Evolutionary conservation across 2,797 vertebrate genomes (phyloP), one percentile per base, ranked within the genome.

Genomic region (Sebastes kiyomatsui): DNA sequence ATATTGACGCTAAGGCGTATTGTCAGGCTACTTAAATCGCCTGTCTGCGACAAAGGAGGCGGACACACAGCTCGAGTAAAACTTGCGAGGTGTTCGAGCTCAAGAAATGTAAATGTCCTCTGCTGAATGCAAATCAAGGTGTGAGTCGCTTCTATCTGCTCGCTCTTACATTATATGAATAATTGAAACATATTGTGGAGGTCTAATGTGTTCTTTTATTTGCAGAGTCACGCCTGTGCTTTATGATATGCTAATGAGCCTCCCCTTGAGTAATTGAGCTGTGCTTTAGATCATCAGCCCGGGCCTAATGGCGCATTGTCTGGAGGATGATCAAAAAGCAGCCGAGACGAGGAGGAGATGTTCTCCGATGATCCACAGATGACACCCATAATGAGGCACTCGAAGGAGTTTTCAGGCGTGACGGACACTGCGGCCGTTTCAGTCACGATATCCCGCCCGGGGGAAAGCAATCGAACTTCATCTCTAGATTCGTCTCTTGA

Each of bases 181-280:
- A 90, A 91, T 81, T 83, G 58, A 84, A 89, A 65, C 77, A 30
- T 83, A 80, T 65, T 10, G 30, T 55, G 54, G 38, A 38, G 35
- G 64, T 76, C 58, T 94, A 94, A 94, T 93, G 79, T 80, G 75
- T 87, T 87, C 88, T 84, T 93, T 93, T 90, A 93, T 93, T 95
- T 95, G 93, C 90, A 88, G 78, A 93, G 91, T 94, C 92, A 93
- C 86, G 91, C 65, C 88, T 81, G 92, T 77, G 83, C 93, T 91
- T 91, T 92, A 80, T 91, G 88, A 93, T 91, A 94, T 95, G 92
- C 83, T 93, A 93, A 95, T 92, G 82, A 87, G 35, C 49, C 80
- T 81, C 74, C 79, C 84, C 82, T 90, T 77, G 80, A 91, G 87
- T 92, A 92, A 93, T 89, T 93, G 90, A 91, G 90, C 83, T 67